Evolutionary conservation across 2,797 vertebrate genomes (phyloP).

Genomic region (Lithobates pipiens): DNA sequence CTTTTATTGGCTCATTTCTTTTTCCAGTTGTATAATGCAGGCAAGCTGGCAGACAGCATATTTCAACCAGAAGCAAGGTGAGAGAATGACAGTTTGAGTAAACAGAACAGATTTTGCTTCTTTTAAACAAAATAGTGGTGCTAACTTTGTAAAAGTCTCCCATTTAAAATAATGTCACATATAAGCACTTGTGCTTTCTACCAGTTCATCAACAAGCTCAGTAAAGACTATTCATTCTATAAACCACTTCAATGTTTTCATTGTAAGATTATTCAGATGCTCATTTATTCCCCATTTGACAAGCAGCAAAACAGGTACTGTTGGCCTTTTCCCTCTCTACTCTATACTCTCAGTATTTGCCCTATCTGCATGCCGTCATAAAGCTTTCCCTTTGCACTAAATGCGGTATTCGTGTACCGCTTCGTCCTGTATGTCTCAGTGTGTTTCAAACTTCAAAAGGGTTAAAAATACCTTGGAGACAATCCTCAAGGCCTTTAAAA

Average conservation of each 20-base stretch:
- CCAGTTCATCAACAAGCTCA: neutral
- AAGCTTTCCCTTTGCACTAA: neutral
- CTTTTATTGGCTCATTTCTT: neutral
- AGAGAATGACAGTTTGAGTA: neutral
- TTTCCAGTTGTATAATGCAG: neutral
- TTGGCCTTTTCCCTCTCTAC: neutral
- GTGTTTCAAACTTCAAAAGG: constrained; percentile 5
- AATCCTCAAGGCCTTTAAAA: constrained; percentile 34
- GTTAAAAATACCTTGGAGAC: constrained; percentile 46
- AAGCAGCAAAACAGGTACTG: neutral
- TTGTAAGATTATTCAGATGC: neutral
- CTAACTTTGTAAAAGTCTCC: constrained; percentile 4
- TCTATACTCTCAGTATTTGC: neutral
- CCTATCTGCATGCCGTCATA: neutral
- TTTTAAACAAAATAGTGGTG: neutral
- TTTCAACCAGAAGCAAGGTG: neutral
- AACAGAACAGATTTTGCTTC: constrained; percentile 12
- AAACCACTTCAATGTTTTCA: neutral
- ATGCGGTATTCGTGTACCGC: neutral
- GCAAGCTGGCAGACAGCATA: neutral
- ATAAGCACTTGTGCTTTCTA: neutral
- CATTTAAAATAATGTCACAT: neutral
- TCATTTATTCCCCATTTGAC: neutral
- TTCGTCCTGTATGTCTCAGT: neutral
- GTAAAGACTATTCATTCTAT: neutral